Base-by-base conservation (phyloP, 2,888 invertebrate genomes). In the Bembecia ichneumoniformis region DNA sequence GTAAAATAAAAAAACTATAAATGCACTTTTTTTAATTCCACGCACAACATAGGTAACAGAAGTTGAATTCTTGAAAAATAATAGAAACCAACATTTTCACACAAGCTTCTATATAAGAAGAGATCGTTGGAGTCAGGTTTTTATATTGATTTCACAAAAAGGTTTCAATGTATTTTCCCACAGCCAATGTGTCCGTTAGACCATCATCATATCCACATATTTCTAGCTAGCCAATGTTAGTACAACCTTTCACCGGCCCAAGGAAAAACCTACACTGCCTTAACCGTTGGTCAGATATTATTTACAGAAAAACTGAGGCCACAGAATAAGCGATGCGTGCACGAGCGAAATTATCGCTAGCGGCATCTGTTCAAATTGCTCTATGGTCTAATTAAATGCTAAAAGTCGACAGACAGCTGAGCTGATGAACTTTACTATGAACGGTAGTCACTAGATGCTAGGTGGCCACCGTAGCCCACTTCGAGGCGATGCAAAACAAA, bases 181-280 rank as follows among this genome's bases (percentile, higher is more conserved):
- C 68, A 64, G 46, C 55, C 57, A 57, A 60, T 62, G 55, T 57
- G 54, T 59, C 77, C 75, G 81, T 72, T 76, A 72, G 64, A 68
- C 66, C 71, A 72, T 77, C 74, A 74, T 74, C 73, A 71, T 70
- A 74, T 71, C 74, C 73, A 70, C 78, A 78, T 81, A 80, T 77
- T 82, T 80, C 83, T 67, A 79, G 73, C 68, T 68, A 74, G 62
- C 71, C 71, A 62, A 66, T 63, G 66, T 64, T 63, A 65, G 64
- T 70, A 64, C 79, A 82, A 81, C 84, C 83, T 86, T 86, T 86
- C 86, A 84, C 86, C 81, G 74, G 48, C 54, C 63, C 55, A 55
- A 62, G 71, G 82, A 86, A 86, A 86, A 86, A 86, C 83, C 80
- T 55, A 82, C 80, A 72, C 77, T 73, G 66, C 84, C 86, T 75